Base-by-base conservation (phyloP, 1,140 invertebrate genomes). In the Habropoda laboriosa region DNA sequence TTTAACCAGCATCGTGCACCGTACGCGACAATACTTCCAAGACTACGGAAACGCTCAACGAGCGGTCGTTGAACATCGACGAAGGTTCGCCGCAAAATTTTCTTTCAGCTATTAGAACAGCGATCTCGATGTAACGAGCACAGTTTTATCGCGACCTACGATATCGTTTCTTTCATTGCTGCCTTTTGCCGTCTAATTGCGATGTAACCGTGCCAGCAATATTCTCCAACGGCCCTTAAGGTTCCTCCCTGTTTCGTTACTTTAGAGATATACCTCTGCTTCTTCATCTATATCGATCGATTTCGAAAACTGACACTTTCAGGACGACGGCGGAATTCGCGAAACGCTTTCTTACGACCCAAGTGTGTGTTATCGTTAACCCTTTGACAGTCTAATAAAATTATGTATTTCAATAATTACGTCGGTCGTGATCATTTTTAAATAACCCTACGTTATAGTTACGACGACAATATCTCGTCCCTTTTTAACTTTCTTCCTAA, bases 91-190 rank as follows among this genome's bases (percentile, higher is more conserved):
- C 7, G 74, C n/a, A 70, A 77, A 77, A 58, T 77, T 58, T 66
- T 30, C 74, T n/a, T 38, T 40, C n/a, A 40, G 12, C 64, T 49
- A 77, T 77, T 64, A 30, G 64, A 24, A 70, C 42, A 58, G 40
- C 64, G 53, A 77, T 77, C 74, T 70, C 32, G 38, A 70, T 47
- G 74, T 68, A 58, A 77, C 64, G 74, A 38, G 51, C 74, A n/a
- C n/a, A 47, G 49, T n/a, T 70, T 77, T 58, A 58, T 58, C 64
- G 74, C 53, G 38, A 77, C 10, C 27, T 70, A 77, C 51, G 74
- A 58, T 70, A 70, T 58, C 74, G 74, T 47, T 77, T 30, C 74
- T 47, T 47, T 51, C 35, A 70, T 77, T 70, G 53, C 30, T 21
- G n/a, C 42, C 16, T 30, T 57, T 32, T 38, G 35, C 18, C 64